Conservation (phyloP, 2,888 invertebrate genomes). For the Rotaria socialis region DNA sequence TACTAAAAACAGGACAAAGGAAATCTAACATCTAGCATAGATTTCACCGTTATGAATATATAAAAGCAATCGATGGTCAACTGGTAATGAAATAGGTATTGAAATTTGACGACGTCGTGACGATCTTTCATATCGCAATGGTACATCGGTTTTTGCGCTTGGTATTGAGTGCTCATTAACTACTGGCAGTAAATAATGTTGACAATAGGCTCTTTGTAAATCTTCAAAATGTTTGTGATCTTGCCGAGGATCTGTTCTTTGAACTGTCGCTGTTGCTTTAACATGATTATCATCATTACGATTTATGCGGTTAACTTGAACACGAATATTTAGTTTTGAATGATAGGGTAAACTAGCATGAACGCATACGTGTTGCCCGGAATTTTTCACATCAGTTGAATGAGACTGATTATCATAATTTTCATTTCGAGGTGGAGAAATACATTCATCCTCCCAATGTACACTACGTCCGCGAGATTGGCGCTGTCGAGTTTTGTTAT, state of each 20-base stretch:
- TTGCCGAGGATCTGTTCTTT: not conserved
- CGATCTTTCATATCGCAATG: not conserved
- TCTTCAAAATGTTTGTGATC: not conserved
- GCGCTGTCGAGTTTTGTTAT: too few species aligned
- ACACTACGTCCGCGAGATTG: not conserved
- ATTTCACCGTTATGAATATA: conserved; percentile 13
- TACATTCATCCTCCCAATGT: not conserved
- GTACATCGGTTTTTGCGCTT: not conserved
- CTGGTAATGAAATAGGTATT: not conserved
- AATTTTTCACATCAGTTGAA: not conserved
- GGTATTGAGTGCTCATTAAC: not conserved
- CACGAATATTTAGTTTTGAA: not conserved
- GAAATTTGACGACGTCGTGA: not conserved
- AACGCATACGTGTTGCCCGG: not conserved
- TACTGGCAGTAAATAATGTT: not conserved
- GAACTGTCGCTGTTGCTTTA: not conserved
- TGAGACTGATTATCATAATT: not conserved
- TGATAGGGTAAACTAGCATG: conserved; percentile 17
- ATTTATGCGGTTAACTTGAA: not conserved
- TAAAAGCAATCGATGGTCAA: not conserved
- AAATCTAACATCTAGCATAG: not conserved
- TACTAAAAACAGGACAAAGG: too few species aligned
- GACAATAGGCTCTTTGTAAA: too few species aligned
- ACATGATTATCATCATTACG: not conserved
- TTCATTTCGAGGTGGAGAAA: not conserved